phyloP scores from a whole-genome alignment of 2,888 invertebrate genomes.

The Calephelis perditalis region DNA sequence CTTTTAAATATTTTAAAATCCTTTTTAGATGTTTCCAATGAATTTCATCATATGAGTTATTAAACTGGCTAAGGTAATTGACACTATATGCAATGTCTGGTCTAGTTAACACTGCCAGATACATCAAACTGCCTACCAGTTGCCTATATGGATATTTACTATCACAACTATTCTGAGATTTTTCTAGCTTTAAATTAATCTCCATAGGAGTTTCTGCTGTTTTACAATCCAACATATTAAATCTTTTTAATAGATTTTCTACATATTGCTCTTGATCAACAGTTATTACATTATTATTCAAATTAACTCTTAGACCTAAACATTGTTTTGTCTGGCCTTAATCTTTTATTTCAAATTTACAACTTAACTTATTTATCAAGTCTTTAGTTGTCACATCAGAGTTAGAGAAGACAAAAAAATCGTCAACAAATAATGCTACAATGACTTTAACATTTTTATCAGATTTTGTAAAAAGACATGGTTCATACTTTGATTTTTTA shows the following conservation, averaged over 20 bases:
- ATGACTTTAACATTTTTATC: conserved; percentile 18
- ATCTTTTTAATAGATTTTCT: too few species aligned
- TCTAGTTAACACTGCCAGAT: conserved; percentile 19
- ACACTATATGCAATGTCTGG: conserved; percentile 18
- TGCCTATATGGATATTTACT: too few species aligned
- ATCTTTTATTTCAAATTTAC: conserved; percentile 26
- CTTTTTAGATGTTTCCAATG: conserved; percentile 20
- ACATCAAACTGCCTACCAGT: conserved; percentile 26
- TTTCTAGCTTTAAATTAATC: too few species aligned
- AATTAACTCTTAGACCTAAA: background rate
- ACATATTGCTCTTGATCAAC: too few species aligned
- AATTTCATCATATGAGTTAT: conserved; percentile 18
- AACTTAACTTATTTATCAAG: conserved; percentile 19
- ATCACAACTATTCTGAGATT: too few species aligned
- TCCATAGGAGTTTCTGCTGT: too few species aligned
- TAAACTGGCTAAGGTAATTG: conserved; percentile 19
- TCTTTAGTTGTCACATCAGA: conserved; percentile 18
- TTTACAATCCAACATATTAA: too few species aligned
- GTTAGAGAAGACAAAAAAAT: conserved; percentile 17
- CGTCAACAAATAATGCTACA: conserved; percentile 27
- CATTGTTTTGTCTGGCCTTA: conserved; percentile 17
- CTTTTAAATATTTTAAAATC: background rate
- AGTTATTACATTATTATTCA: background rate
- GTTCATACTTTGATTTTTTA: conserved; percentile 24
- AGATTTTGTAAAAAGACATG: conserved; percentile 26